Percentiles rank a stretch among this genome's conserved stretches.
Evolutionary conservation across 2,888 invertebrate genomes (phyloP).

Genomic region (Mythimna loreyi): DNA sequence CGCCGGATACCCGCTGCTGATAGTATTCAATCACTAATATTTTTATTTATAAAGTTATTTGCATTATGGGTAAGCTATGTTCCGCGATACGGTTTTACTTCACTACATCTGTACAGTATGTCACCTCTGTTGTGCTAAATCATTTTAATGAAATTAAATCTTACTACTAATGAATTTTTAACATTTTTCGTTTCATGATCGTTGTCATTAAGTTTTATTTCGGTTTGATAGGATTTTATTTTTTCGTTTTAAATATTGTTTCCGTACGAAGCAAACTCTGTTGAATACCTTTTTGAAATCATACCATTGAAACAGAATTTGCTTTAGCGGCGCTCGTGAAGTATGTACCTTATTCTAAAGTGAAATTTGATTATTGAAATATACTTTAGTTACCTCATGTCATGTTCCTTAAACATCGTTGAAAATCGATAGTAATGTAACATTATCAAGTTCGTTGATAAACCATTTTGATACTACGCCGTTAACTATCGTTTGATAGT

Average conservation of each 20-base stretch:
- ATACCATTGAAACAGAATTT: slow-evolving; percentile 54
- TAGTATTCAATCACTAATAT: slow-evolving; percentile 72
- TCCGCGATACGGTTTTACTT: slow-evolving; percentile 66
- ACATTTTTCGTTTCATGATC: slow-evolving; percentile 72
- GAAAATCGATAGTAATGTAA: slow-evolving; percentile 33
- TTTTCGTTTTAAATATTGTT: slow-evolving; percentile 69
- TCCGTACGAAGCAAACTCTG: slow-evolving; percentile 66
- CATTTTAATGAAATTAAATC: slow-evolving; percentile 75
- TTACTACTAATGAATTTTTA: slow-evolving; percentile 78
- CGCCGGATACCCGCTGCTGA: slow-evolving; percentile 72
- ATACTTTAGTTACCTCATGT: slow-evolving; percentile 61
- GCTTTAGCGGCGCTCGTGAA: slow-evolving; percentile 61
- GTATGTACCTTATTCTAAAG: slow-evolving; percentile 63
- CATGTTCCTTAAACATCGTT: slow-evolving; percentile 56
- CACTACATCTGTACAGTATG: slow-evolving; percentile 50
- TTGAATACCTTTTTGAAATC: slow-evolving; percentile 50
- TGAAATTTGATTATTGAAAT: slow-evolving; percentile 48
- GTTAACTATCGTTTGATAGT: slow-evolving; percentile 21
- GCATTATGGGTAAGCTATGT: slow-evolving; percentile 67
- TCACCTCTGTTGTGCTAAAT: slow-evolving; percentile 58
- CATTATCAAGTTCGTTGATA: slow-evolving; percentile 36
- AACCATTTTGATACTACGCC: slow-evolving; percentile 25
- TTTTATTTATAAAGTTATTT: slow-evolving; percentile 73
- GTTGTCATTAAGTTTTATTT: slow-evolving; percentile 79
- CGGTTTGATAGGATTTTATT: slow-evolving; percentile 75